Evolutionary conservation across 1,140 invertebrate genomes (phyloP).

Genomic region (Steinernema khuongi): DNA sequence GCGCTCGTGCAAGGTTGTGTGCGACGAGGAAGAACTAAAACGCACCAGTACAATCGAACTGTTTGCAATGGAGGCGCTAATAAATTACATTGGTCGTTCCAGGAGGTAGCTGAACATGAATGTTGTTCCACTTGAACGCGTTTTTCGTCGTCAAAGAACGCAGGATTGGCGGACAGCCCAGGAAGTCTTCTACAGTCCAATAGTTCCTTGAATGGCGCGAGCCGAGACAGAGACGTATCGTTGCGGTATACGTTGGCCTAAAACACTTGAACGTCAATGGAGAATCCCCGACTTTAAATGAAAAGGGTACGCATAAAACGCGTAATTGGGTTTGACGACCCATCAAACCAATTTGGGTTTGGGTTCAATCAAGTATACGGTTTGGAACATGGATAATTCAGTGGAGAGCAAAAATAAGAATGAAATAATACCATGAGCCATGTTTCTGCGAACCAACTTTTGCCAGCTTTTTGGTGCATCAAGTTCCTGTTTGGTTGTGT

Average conservation of each 20-base stretch:
- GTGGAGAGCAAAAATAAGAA: too few species aligned
- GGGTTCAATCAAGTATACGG: too few species aligned
- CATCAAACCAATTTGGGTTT: too few species aligned
- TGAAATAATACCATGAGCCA: too few species aligned
- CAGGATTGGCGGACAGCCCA: slow-evolving; percentile 56
- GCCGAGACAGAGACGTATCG: slow-evolving; percentile 54
- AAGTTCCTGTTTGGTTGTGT: too few species aligned
- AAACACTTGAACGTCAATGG: slow-evolving; percentile 21
- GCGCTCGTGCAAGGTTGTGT: slow-evolving; percentile 49
- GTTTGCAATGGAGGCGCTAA: not conserved
- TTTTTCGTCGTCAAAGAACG: slow-evolving; percentile 55
- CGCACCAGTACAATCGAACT: not conserved
- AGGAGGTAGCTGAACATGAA: slow-evolving; percentile 57
- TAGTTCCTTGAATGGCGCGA: slow-evolving; percentile 47
- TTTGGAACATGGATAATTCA: too few species aligned
- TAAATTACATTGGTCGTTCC: slow-evolving; percentile 50
- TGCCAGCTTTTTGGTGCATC: too few species aligned
- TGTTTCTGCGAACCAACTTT: too few species aligned
- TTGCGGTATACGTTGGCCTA: slow-evolving; percentile 51
- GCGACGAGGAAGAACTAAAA: slow-evolving; percentile 55
- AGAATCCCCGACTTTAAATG: slow-evolving; percentile 18
- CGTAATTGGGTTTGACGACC: too few species aligned
- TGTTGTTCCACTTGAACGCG: slow-evolving; percentile 57
- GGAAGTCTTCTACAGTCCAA: slow-evolving; percentile 49
- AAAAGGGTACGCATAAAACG: too few species aligned